These are phyloP conservation scores for Lypha dubia DNA, from an alignment of 2,888 invertebrate genomes.

Conservation along the genomic window DNA sequence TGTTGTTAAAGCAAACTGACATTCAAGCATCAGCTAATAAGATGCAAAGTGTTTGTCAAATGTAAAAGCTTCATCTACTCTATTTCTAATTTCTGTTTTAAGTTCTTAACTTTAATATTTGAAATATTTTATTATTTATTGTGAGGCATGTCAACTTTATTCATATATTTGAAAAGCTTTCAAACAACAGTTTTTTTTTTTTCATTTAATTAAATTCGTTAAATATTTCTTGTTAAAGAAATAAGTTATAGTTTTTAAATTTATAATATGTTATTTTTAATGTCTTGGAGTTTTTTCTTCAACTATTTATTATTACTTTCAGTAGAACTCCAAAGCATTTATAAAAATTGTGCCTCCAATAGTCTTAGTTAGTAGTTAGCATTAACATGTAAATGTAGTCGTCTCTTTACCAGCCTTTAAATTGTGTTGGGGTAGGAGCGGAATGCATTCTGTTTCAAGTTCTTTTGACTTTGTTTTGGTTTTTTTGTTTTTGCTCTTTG, in stretches of 20 bases:
- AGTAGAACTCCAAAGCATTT: not conserved
- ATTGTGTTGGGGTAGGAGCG: no score
- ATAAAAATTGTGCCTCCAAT: not conserved
- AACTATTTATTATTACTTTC: constrained; percentile 5
- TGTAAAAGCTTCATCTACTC: not conserved
- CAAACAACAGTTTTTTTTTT: no score
- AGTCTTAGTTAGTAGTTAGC: not conserved
- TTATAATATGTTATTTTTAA: not conserved
- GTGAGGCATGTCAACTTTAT: no score
- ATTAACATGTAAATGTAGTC: not conserved
- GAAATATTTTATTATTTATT: no score
- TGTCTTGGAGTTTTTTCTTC: not conserved
- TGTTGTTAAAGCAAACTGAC: no score
- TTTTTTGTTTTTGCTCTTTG: constrained; percentile 23
- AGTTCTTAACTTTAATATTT: no score
- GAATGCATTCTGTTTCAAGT: constrained; percentile 49
- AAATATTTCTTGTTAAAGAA: no score
- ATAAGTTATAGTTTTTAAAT: not conserved
- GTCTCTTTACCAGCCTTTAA: constrained; percentile 34
- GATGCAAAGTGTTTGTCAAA: no score
- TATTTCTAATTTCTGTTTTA: not conserved
- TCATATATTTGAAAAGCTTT: no score
- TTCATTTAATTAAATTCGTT: no score
- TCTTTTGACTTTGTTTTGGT: constrained; percentile 30
- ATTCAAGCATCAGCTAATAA: no score